Conservation (phyloP, 2,113 vertebrate species). For the Cyprinodon tularosa region DNA sequence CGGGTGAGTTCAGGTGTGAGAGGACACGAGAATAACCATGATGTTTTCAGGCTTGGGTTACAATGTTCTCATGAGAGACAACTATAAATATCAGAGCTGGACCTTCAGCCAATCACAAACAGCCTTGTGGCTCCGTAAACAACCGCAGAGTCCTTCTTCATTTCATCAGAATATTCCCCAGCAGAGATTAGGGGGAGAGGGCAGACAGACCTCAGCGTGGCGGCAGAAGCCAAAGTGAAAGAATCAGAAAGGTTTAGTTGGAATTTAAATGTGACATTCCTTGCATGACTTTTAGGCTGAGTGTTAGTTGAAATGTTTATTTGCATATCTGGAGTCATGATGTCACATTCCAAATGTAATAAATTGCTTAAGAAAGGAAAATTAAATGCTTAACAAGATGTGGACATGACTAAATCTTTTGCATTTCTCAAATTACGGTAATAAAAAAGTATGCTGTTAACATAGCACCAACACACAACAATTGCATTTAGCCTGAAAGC, state of each 20-base stretch:
- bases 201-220: conserved; percentile 8
- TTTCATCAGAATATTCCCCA: conserved; percentile 52
- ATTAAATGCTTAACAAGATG: background rate
- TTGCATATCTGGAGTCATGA: conserved; percentile 27
- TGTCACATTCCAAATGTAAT: background rate
- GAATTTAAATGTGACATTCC: conserved; percentile 33
- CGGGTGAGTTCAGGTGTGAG: conserved; percentile 10
- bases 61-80: conserved; percentile 54
- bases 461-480: background rate
- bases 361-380: background rate
- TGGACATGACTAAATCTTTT: background rate
- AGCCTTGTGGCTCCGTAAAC: background rate
- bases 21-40: conserved; percentile 57
- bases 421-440: background rate
- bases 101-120: conserved; percentile 36
- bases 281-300: conserved; percentile 15
- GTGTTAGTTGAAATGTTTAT: conserved; percentile 48
- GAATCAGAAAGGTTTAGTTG: conserved; percentile 23
- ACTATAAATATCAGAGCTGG: conserved; percentile 70
- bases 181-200: conserved; percentile 31
- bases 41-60: conserved; percentile 62
- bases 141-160: conserved; percentile 13
- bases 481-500: background rate
- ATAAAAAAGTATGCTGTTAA: background rate
- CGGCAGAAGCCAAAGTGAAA: conserved; percentile 12